These are phyloP conservation scores for Rotaria sp. DNA, from an alignment of 2,888 invertebrate genomes.

Conservation along the genomic window DNA sequence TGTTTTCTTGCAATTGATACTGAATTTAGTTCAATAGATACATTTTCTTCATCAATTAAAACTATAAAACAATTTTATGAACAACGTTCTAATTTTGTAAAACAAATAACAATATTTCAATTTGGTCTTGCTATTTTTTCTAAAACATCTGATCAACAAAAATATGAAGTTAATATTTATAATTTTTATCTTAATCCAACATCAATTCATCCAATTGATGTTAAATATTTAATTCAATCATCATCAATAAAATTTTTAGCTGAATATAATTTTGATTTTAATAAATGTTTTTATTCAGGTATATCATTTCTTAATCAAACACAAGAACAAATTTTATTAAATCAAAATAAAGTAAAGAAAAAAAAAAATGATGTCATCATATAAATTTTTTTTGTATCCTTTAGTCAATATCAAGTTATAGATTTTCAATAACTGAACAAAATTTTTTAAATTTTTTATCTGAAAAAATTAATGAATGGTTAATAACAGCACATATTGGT, in stretches of 20 bases:
- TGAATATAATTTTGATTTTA: not conserved
- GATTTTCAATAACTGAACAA: not conserved
- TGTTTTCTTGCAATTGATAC: not conserved
- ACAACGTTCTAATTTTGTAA: not conserved
- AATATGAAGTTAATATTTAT: not conserved
- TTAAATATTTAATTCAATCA: not conserved
- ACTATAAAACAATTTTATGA: not conserved
- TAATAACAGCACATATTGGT: not conserved
- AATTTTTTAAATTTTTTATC: not conserved
- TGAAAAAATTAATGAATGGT: not conserved
- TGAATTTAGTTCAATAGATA: not conserved
- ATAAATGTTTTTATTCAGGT: conserved; percentile 16
- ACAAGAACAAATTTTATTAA: not conserved
- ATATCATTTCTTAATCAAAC: not conserved
- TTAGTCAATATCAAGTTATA: not conserved
- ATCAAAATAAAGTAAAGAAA: not conserved
- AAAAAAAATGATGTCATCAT: too few relatives aligned
- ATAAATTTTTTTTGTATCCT: not conserved
- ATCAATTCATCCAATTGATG: conserved; percentile 1
- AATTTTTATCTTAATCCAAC: conserved; percentile 22
- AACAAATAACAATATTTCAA: not conserved
- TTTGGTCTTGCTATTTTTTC: conserved; percentile 19
- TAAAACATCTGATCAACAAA: not conserved
- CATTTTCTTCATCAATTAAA: not conserved
- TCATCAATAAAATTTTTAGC: not conserved